Evolutionary conservation across 2,888 invertebrate species (phyloP).

Genomic region (Lasioglossum morio): DNA sequence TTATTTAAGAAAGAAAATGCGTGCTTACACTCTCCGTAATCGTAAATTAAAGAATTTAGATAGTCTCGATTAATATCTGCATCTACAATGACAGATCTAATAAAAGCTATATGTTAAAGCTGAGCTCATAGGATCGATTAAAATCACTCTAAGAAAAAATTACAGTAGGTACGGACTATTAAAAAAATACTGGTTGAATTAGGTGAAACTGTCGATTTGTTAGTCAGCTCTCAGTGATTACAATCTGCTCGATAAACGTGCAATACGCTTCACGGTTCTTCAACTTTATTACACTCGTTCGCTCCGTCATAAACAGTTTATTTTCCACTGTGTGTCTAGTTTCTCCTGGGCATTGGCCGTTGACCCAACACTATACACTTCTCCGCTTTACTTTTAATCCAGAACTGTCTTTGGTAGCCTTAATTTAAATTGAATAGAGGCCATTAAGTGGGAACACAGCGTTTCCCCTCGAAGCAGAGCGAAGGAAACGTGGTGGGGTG

Average conservation of each 20-base stretch:
- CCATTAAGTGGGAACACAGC: background rate
- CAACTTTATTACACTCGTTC: background rate
- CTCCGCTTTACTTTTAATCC: background rate
- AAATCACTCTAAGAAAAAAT: too few species aligned
- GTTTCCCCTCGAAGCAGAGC: constrained; percentile 3
- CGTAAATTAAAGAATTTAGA: too few species aligned
- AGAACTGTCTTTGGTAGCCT: background rate
- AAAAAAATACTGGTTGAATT: background rate
- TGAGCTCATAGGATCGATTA: too few species aligned
- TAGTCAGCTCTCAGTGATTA: background rate
- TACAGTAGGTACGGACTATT: background rate
- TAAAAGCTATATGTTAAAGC: too few species aligned
- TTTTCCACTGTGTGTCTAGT: background rate
- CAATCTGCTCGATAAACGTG: background rate
- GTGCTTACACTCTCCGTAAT: too few species aligned
- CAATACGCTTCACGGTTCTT: background rate
- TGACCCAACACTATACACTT: background rate
- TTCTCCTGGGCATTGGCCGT: background rate
- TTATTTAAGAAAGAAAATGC: background rate
- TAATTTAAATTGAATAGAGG: background rate
- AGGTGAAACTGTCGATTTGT: background rate
- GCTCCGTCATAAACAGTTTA: background rate
- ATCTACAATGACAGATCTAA: too few species aligned
- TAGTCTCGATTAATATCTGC: too few species aligned
- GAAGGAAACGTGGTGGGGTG: background rate